Evolutionary conservation across 1,140 invertebrate species (phyloP).

Genomic region (Gryon sp.): DNA sequence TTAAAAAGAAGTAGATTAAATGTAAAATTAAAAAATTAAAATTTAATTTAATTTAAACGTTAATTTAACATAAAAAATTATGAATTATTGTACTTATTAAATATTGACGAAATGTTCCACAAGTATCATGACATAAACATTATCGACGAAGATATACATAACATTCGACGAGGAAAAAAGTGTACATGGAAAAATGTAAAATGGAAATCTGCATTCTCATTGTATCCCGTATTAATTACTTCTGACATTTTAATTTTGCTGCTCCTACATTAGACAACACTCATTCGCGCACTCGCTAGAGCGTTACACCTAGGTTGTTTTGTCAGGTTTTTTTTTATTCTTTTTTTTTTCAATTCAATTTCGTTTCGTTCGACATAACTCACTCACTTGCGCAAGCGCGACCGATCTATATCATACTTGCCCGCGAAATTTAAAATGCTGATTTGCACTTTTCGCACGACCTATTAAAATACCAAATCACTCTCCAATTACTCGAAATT

Average conservation of each 20-base stretch:
- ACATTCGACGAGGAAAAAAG: no score
- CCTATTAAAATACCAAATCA: slow-evolving; percentile 14
- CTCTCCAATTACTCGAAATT: slow-evolving; percentile 55
- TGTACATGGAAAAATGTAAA: no score
- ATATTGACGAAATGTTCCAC: no score
- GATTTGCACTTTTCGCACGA: slow-evolving; percentile 33
- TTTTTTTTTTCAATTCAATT: slow-evolving; percentile 27
- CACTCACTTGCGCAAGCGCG: slow-evolving; percentile 28
- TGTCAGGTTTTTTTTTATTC: no score
- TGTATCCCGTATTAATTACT: slow-evolving; percentile 45
- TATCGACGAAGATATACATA: no score
- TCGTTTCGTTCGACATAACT: neutral
- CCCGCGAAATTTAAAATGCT: slow-evolving; percentile 40
- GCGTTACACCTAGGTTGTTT: slow-evolving; percentile 30
- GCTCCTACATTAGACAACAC: slow-evolving; percentile 17
- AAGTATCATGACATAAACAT: no score
- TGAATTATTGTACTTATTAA: no score
- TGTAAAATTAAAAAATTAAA: no score
- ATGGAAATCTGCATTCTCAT: slow-evolving; percentile 36
- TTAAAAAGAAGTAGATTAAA: no score
- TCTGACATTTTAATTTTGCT: slow-evolving; percentile 51
- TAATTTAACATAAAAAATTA: no score
- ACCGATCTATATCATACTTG: neutral
- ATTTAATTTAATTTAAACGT: no score
- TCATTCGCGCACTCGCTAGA: neutral